Base-by-base conservation (phyloP, 1,140 invertebrate genomes). In the Dreissena rostriformis region DNA sequence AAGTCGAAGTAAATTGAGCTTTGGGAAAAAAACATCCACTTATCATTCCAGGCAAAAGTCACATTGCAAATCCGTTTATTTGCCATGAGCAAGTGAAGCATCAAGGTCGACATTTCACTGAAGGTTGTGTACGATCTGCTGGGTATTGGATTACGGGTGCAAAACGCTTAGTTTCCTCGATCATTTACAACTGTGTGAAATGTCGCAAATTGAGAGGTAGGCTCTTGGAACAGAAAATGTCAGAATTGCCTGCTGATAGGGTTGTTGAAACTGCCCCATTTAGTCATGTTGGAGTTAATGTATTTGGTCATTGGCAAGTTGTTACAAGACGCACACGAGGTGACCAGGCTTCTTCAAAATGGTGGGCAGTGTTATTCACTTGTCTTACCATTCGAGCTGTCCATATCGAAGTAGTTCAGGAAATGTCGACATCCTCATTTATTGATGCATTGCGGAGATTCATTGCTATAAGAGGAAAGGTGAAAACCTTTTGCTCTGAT, bases 161-260 rank as follows among this genome's bases (percentile, higher is more conserved):
- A 0, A 86, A 86, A n/a, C n/a, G n/a, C n/a, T n/a, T n/a, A 86
- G 49, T 86, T n/a, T 57, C 85, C 28, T 84, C 81, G 2, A 57
- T 86, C 61, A 82, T 86, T 28, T 39, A 78, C 29, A 82, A 86
- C 17, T 88, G 85, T 70, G 63, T 88, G 19, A 83, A 68, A 7
- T 88, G 87, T 66, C 73, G 77, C 49, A 78, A 76, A 72, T 68
- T 86, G 14, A 63, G 84, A 63, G 75, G 52, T 55, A 63, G 52
- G 51, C 24, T 65, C 52, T 22, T 55, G 51, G 26, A 15, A 19
- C 85, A 84, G 67, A 57, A 61, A 11, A 77, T 77, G 75, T 7
- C 55, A 29, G 26, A 65, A 19, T 29, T 77, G 17, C 55, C 57
- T 49, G 28, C 17, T 7, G 26, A 49, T 49, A 28, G 75, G 19